Conservation (phyloP, 2,888 invertebrate species). For the Exocentrus adspersus region DNA sequence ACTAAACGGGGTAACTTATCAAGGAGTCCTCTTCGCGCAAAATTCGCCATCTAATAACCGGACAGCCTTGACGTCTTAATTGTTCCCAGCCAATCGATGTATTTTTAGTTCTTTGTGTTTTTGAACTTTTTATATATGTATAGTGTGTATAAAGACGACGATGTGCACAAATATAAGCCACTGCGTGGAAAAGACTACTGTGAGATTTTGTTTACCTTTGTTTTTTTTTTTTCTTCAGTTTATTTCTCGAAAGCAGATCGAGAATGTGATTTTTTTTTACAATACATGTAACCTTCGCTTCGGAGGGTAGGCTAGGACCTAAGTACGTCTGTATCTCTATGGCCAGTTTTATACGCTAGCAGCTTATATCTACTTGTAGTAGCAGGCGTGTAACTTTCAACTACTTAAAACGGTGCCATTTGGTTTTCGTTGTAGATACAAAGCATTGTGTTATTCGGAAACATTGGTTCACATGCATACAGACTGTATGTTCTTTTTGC, state of each 20-base stretch:
- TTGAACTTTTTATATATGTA: slow-evolving; percentile 24
- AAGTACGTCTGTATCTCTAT: background rate
- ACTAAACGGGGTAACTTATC: slow-evolving; percentile 93
- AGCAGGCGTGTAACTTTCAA: background rate
- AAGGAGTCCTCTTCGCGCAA: slow-evolving; percentile 89
- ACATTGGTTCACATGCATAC: too few species aligned
- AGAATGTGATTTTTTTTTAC: slow-evolving; percentile 26
- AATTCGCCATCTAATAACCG: slow-evolving; percentile 49
- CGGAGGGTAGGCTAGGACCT: slow-evolving; percentile 11
- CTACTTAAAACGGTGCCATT: slow-evolving; percentile 14
- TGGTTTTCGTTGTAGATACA: slow-evolving; percentile 8
- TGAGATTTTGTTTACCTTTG: slow-evolving; percentile 21
- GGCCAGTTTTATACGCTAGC: slow-evolving; percentile 17
- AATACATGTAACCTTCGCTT: slow-evolving; percentile 16
- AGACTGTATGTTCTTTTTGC: too few species aligned
- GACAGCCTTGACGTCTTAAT: slow-evolving; percentile 57
- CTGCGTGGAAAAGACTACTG: slow-evolving; percentile 12
- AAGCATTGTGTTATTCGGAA: too few species aligned
- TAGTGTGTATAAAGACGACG: slow-evolving; percentile 18
- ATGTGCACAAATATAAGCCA: slow-evolving; percentile 19
- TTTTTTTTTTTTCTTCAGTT: slow-evolving; percentile 10
- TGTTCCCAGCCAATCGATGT: slow-evolving; percentile 26
- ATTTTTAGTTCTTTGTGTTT: slow-evolving; percentile 30
- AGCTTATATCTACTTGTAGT: background rate
- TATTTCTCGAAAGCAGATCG: slow-evolving; percentile 6